Evolutionary conservation across 2,888 invertebrate species (phyloP), one percentile per base, ranked within the genome.

Genomic region (Acrocyrtus sp.): DNA sequence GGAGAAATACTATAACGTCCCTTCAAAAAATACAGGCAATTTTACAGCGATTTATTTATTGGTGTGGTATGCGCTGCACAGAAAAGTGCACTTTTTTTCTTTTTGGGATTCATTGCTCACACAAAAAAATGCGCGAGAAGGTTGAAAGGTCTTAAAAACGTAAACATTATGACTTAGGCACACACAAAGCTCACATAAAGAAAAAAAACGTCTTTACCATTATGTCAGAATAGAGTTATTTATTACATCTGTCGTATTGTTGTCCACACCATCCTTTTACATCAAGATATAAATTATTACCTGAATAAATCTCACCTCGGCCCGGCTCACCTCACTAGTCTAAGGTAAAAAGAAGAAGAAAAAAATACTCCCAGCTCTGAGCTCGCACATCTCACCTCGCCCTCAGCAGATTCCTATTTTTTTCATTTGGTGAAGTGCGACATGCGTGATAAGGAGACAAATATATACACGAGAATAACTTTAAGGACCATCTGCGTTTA

Each of bases 261-360:
- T 63, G 63, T 63, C 63, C 63, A 53, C 63, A 63, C 63, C 29
- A 50, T 26, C 19, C 63, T 41, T 53, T 26, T 60, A 48, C 47
- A 43, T 17, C 6, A 21, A 63, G 53, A 53, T 53, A 22, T 45
- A 63, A 63, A 63, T 53, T 63, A 63, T 63, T 53, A 27, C 63
- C n/a, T 27, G 53, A 53, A 63, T 63, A 63, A 63, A 63, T 63
- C 63, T 63, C 63, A 63, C 63, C 63, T 63, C 63, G 45, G 53
- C 63, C 63, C 53, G 53, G 53, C 24, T 63, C 53, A 22, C 4
- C 34, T 5, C n/a, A 19, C 21, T 29, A 17, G 3, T 27, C 24
- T 26, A 48, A 50, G 24, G 27, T 12, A 58, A 10, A 24, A 45
- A 48, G 1, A n/a, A 24, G 41, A 43, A 57, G 48, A 60, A 60